These are phyloP conservation scores for Echiichthys vipera DNA, from an alignment of 2,797 vertebrate genomes.

Conservation along the genomic window DNA sequence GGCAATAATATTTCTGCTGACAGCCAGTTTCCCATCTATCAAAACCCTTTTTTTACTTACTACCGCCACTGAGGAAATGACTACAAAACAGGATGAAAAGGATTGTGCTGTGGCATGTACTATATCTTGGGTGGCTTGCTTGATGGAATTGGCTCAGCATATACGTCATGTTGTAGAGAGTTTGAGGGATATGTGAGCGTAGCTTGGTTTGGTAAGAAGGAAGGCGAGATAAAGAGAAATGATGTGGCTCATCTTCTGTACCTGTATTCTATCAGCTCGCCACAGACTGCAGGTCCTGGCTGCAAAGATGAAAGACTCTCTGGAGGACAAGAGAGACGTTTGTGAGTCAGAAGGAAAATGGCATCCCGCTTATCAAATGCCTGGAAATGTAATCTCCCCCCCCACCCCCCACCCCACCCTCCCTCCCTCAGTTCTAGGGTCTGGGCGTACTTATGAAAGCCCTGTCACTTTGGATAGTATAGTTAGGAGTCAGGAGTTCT, in stretches of 20 bases:
- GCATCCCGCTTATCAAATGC: constrained; percentile 81
- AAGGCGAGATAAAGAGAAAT: constrained; percentile 81
- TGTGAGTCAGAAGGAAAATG: constrained; percentile 79
- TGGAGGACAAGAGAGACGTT: constrained; percentile 82
- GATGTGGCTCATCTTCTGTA: constrained; percentile 79
- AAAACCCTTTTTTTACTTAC: constrained; percentile 56
- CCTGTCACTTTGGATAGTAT: constrained; percentile 73
- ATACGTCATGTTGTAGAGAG: constrained; percentile 74
- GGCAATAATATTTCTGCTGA: constrained; percentile 68
- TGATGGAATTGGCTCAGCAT: constrained; percentile 78
- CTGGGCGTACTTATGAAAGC: constrained; percentile 77
- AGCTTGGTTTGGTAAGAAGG: constrained; percentile 73
- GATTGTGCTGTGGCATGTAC: constrained; percentile 66
- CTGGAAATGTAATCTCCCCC: constrained; percentile 76
- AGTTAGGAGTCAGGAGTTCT: constrained; percentile 76
- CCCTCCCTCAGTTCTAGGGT: constrained; percentile 52
- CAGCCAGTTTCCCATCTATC: constrained; percentile 62
- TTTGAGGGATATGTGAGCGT: constrained; percentile 74
- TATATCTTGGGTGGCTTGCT: constrained; percentile 77
- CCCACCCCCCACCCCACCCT: not conserved
- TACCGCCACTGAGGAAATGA: constrained; percentile 58
- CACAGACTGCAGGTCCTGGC: constrained; percentile 80
- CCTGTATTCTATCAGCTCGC: constrained; percentile 83
- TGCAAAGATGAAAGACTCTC: constrained; percentile 83
- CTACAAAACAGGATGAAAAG: constrained; percentile 74